Evolutionary conservation across 2,113 vertebrate species (phyloP).

Genomic region (Saccopteryx bilineata): DNA sequence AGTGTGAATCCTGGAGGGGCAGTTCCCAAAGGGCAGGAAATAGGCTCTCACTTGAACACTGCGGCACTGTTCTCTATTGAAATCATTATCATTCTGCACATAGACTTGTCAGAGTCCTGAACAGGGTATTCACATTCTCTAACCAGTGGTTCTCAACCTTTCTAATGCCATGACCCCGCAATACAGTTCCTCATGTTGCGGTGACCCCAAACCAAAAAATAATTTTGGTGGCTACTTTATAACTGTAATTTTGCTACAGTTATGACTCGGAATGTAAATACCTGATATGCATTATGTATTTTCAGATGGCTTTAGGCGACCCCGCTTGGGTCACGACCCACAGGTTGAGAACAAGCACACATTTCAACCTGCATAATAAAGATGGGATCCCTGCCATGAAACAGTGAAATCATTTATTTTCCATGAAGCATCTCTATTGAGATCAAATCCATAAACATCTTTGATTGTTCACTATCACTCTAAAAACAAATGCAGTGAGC

Average conservation of each 20-base stretch:
- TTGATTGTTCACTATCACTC: constrained; percentile 9
- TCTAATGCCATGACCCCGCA: too few species aligned
- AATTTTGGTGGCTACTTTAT: too few species aligned
- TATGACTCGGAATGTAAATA: too few species aligned
- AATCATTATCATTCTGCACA: background rate
- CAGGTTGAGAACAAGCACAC: background rate
- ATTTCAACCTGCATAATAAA: background rate
- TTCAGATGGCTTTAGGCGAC: too few species aligned
- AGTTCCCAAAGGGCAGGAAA: background rate
- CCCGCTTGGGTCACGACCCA: too few species aligned
- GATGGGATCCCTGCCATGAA: background rate
- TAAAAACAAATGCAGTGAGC: background rate
- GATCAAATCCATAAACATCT: constrained; percentile 55
- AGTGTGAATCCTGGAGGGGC: background rate
- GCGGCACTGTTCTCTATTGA: background rate
- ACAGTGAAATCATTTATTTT: background rate
- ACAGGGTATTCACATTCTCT: background rate
- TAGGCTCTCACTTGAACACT: background rate
- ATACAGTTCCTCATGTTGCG: too few species aligned
- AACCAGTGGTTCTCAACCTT: too few species aligned
- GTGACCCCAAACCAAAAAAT: too few species aligned
- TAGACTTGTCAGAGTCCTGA: background rate
- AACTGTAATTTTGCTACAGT: too few species aligned
- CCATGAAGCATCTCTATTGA: background rate
- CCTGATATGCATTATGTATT: too few species aligned